Percentiles rank a stretch among this genome's conserved stretches.
phyloP scores from a whole-genome alignment of 1,140 invertebrate genomes.

The Calephelis nemesis region DNA sequence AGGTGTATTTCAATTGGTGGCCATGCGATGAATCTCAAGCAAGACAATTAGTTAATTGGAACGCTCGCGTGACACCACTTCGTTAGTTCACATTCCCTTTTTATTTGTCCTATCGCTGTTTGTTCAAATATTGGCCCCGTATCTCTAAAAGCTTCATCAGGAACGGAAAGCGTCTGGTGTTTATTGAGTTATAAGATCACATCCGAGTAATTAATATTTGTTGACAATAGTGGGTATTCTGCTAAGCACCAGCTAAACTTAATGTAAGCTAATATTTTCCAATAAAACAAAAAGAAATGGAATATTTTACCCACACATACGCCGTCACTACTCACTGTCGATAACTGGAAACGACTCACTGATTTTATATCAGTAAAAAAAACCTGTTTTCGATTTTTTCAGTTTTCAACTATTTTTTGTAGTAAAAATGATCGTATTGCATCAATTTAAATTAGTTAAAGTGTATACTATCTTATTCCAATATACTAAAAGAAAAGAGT shows the following conservation, averaged over 20 bases:
- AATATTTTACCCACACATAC: conserved; percentile 18
- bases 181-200: conserved; percentile 1
- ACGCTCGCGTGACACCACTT: conserved; percentile 6
- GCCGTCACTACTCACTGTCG: conserved; percentile 9
- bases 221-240: no score
- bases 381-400: neutral
- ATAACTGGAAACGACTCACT: conserved; percentile 7
- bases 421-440: no score
- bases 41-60: conserved; percentile 8
- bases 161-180: neutral
- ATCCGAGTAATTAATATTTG: no score
- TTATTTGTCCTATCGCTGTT: neutral
- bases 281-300: no score
- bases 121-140: conserved; percentile 9
- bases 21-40: neutral
- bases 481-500: no score
- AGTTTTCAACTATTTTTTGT: neutral
- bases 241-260: no score
- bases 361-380: neutral
- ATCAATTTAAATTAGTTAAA: no score
- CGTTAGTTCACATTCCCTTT: conserved; percentile 10
- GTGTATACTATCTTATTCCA: no score
- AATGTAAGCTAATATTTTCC: no score
- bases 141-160: conserved; percentile 1
- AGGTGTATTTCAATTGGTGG: neutral